phyloP scores from a whole-genome alignment of 2,797 vertebrate species.

The Onychomys arenicola region DNA sequence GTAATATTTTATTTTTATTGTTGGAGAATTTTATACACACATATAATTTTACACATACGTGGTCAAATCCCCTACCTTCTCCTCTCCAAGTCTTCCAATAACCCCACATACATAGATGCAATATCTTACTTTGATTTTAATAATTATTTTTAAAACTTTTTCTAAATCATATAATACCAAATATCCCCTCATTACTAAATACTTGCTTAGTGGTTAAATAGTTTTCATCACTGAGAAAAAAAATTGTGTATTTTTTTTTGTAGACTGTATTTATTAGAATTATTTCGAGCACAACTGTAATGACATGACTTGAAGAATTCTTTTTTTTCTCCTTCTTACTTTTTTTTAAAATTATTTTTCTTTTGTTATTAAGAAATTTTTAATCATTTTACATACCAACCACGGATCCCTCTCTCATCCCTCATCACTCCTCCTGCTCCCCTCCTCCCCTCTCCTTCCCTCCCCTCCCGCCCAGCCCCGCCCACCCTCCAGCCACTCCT shows the following conservation, averaged over 20 bases:
- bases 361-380: too few species aligned
- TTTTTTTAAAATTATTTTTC: too few species aligned
- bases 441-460: accelerated
- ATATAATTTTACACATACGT: neutral
- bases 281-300: neutral
- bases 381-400: too few species aligned
- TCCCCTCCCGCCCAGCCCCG: too few species aligned
- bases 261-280: neutral
- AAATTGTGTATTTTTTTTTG: neutral
- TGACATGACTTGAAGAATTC: neutral
- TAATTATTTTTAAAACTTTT: conserved; percentile 2
- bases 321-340: too few species aligned
- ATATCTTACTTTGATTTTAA: neutral
- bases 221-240: neutral
- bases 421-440: too few species aligned
- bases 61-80: neutral
- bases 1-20: neutral
- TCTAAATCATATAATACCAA: neutral
- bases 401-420: too few species aligned
- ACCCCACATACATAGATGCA: neutral
- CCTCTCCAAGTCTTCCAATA: too few species aligned
- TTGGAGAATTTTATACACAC: neutral
- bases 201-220: neutral
- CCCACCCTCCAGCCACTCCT: too few species aligned
- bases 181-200: neutral